These are phyloP conservation scores for Otocyon megalotis DNA, from an alignment of 2,113 vertebrate species.

Conservation along the genomic window DNA sequence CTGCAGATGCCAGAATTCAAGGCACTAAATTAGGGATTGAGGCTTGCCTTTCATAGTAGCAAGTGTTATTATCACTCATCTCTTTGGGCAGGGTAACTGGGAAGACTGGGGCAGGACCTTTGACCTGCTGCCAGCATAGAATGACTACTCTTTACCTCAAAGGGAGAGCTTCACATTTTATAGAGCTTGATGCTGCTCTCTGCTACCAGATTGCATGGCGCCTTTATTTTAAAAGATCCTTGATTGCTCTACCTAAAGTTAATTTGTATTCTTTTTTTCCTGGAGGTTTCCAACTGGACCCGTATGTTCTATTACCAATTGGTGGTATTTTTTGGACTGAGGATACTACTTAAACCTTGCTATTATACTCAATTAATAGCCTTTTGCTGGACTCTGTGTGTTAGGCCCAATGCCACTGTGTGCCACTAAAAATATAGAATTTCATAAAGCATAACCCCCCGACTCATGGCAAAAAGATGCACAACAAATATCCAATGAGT, in stretches of 20 bases:
- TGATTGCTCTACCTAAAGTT: not conserved
- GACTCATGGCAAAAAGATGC: not conserved
- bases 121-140: not conserved
- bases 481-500: not conserved
- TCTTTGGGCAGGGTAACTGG: not conserved
- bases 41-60: not conserved
- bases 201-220: not conserved
- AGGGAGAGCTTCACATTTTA: conserved; percentile 13
- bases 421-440: not conserved
- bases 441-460: not conserved
- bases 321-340: not conserved
- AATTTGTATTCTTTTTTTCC: not conserved
- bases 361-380: not conserved
- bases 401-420: not conserved
- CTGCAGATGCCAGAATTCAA: not conserved
- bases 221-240: not conserved
- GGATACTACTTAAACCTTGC: not conserved
- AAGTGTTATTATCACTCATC: not conserved
- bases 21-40: not conserved
- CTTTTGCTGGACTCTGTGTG: not conserved
- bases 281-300: not conserved
- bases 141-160: not conserved
- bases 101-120: not conserved
- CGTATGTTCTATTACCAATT: not conserved
- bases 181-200: conserved; percentile 12